Conservation (phyloP, 2,797 vertebrate genomes). For the Pseudochirops corinnae region DNA sequence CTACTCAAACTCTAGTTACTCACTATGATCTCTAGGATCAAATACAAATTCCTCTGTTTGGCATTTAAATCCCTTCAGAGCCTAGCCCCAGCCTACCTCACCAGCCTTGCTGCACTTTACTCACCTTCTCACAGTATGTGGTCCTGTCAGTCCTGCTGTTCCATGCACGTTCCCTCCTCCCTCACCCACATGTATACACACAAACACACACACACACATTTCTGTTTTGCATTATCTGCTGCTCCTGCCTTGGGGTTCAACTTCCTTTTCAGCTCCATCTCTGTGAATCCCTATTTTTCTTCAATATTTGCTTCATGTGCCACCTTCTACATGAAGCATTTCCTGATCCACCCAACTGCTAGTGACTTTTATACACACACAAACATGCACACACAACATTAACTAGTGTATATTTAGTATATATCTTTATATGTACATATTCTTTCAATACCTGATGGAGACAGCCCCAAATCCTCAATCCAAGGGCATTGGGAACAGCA, state of each 20-base stretch:
- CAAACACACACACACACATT: no score
- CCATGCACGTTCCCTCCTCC: not conserved
- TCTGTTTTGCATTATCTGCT: not conserved
- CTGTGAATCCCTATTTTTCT: not conserved
- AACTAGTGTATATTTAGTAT: not conserved
- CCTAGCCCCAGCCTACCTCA: not conserved
- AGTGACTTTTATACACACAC: not conserved
- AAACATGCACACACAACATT: no score
- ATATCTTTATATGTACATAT: not conserved
- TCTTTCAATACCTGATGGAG: not conserved
- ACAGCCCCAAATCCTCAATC: not conserved
- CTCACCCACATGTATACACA: no score
- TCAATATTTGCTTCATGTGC: not conserved
- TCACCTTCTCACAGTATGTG: not conserved
- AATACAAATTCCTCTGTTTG: not conserved
- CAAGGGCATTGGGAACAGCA: not conserved
- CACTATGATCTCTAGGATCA: not conserved
- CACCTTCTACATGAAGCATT: not conserved
- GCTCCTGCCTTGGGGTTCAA: no score
- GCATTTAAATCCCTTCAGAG: not conserved
- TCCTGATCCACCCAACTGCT: not conserved
- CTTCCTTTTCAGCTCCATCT: not conserved
- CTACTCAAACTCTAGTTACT: not conserved
- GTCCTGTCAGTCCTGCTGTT: not conserved
- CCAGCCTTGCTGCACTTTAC: not conserved